Conservation (phyloP, 2,888 invertebrate species). For the Coleophora flavipennella region DNA sequence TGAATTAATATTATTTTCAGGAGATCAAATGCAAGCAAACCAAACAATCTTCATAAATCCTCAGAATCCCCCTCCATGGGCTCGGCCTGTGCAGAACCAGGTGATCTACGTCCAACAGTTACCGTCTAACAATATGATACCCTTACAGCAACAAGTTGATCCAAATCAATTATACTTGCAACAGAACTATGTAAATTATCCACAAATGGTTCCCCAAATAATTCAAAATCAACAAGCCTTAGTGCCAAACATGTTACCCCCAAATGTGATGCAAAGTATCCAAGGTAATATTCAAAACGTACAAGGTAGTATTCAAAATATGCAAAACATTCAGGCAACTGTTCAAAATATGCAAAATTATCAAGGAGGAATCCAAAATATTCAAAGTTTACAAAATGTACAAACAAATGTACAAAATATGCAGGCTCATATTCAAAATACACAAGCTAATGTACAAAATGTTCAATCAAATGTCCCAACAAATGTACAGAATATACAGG, state of each 20-base stretch:
- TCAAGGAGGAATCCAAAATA: background rate
- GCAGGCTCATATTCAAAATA: constrained; percentile 17
- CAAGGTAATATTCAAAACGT: background rate
- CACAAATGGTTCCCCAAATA: constrained; percentile 43
- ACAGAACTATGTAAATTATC: constrained; percentile 34
- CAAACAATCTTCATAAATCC: constrained; percentile 53
- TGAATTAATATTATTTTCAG: constrained; percentile 35
- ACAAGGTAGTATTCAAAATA: constrained; percentile 1
- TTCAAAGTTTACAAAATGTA: constrained; percentile 15
- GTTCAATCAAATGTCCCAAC: background rate
- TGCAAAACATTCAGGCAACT: constrained; percentile 1
- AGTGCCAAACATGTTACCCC: constrained; percentile 24
- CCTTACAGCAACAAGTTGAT: constrained; percentile 42
- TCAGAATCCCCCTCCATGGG: constrained; percentile 60
- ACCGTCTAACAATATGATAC: constrained; percentile 39
- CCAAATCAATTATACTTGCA: constrained; percentile 50
- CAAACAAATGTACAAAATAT: too few species aligned
- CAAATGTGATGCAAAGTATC: constrained; percentile 27
- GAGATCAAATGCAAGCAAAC: constrained; percentile 48
- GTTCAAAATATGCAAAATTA: constrained; percentile 1
- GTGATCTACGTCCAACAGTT: constrained; percentile 55
- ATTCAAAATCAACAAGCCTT: constrained; percentile 34
- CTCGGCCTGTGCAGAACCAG: constrained; percentile 39
- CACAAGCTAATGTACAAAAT: constrained; percentile 4
- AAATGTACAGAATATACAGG: background rate